phyloP scores from a whole-genome alignment of 2,797 vertebrate genomes.

The Hippocampus kuda region DNA sequence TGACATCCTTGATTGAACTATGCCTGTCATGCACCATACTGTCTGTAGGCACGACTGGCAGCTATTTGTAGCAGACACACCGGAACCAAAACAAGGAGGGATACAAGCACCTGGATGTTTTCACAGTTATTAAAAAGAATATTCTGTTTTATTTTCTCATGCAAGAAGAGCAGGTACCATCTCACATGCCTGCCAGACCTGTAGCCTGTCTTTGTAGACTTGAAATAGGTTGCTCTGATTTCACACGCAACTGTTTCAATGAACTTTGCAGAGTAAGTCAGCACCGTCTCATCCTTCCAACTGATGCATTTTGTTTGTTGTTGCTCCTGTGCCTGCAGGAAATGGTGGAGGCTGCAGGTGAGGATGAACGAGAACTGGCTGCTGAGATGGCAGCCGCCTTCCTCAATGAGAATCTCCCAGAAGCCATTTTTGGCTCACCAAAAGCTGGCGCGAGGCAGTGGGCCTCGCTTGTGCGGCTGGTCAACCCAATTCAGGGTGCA shows the following conservation, averaged over 20 bases:
- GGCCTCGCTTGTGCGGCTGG: conserved; percentile 90
- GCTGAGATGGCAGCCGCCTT: conserved; percentile 98
- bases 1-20: not conserved
- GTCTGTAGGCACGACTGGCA: not conserved
- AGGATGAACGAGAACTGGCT: conserved; percentile 91
- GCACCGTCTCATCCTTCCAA: not conserved
- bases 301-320: not conserved
- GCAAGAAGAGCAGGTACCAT: not conserved
- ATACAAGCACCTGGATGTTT: not conserved
- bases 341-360: conserved; percentile 98
- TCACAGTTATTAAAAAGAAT: not conserved
- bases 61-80: not conserved
- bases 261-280: too few relatives aligned
- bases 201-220: not conserved
- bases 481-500: conserved; percentile 93
- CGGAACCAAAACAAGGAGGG: not conserved
- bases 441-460: conserved; percentile 96
- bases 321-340: conserved; percentile 62
- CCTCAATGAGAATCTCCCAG: conserved; percentile 94
- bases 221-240: not conserved
- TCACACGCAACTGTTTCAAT: not conserved
- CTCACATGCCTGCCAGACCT: not conserved
- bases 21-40: not conserved
- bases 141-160: not conserved
- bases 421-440: conserved; percentile 92